A percentile compares a stretch with the other conserved stretches of the same genome.
Conservation (phyloP, 2,888 invertebrate genomes). For the Drosophila mulleri region DNA sequence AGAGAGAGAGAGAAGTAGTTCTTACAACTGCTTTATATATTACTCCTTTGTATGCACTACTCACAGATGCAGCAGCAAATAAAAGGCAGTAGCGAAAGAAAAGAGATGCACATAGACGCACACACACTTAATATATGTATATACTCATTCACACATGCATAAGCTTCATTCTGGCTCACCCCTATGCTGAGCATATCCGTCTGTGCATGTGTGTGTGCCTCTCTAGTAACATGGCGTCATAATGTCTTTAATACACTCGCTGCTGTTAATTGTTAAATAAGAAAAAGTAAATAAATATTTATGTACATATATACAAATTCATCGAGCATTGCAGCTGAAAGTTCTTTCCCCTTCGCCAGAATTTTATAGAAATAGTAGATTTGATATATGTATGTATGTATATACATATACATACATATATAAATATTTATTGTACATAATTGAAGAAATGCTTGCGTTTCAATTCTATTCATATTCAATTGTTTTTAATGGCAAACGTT, state of each 20-base stretch:
- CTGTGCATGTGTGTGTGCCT: background rate
- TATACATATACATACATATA: background rate
- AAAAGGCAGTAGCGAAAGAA: slow-evolving; percentile 19
- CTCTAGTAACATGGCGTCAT: slow-evolving; percentile 43
- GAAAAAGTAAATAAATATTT: slow-evolving; percentile 1
- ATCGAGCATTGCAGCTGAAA: slow-evolving; percentile 10
- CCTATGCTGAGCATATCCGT: background rate
- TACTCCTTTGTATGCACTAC: slow-evolving; percentile 4
- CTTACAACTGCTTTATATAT: slow-evolving; percentile 12
- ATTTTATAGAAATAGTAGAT: background rate
- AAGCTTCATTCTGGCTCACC: background rate
- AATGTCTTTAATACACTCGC: slow-evolving; percentile 31
- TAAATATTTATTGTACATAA: background rate
- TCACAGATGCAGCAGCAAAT: slow-evolving; percentile 17
- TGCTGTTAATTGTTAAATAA: slow-evolving; percentile 19
- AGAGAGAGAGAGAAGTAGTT: background rate
- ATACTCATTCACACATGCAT: background rate
- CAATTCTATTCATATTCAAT: slow-evolving; percentile 53
- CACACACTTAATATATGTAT: background rate
- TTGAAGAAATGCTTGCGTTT: slow-evolving; percentile 20
- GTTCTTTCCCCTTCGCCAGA: background rate
- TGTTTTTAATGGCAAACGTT: slow-evolving; percentile 63
- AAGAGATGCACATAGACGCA: background rate
- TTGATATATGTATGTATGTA: background rate
- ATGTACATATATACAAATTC: slow-evolving; percentile 3